Evolutionary conservation across 1,140 invertebrate genomes (phyloP).

Genomic region (Zaprionus ghesquierei): DNA sequence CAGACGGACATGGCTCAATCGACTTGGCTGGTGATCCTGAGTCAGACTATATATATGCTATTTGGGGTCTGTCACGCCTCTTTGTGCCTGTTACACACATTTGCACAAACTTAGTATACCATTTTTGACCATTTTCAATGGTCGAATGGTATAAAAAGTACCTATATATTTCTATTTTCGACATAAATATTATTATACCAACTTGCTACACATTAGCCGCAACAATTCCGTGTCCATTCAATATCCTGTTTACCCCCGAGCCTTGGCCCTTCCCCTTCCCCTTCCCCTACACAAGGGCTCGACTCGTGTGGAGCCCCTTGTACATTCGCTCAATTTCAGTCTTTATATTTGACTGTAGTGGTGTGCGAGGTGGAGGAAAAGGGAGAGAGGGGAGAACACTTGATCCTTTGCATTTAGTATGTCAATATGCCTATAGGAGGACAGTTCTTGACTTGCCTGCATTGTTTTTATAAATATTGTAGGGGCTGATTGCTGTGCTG

Average conservation of each 20-base stretch:
- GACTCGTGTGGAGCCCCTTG: conserved; percentile 4
- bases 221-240: neutral
- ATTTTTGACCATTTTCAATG: too few species aligned
- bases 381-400: conserved; percentile 28
- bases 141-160: neutral
- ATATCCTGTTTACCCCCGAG: neutral
- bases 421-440: conserved; percentile 64
- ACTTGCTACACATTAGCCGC: neutral
- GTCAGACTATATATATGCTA: too few species aligned
- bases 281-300: neutral
- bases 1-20: too few species aligned
- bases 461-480: conserved; percentile 67
- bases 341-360: conserved; percentile 50
- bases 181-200: neutral
- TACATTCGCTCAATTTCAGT: conserved; percentile 47
- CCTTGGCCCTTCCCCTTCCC: too few species aligned
- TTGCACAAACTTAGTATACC: too few species aligned
- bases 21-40: too few species aligned
- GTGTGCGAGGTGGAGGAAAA: neutral
- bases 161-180: neutral
- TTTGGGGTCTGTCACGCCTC: too few species aligned
- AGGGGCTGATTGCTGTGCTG: neutral
- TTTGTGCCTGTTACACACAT: too few species aligned
- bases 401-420: conserved; percentile 72
- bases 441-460: conserved; percentile 60